These are phyloP conservation scores for Yasuhikotakia modesta DNA, from an alignment of 2,797 vertebrate species.

Conservation along the genomic window DNA sequence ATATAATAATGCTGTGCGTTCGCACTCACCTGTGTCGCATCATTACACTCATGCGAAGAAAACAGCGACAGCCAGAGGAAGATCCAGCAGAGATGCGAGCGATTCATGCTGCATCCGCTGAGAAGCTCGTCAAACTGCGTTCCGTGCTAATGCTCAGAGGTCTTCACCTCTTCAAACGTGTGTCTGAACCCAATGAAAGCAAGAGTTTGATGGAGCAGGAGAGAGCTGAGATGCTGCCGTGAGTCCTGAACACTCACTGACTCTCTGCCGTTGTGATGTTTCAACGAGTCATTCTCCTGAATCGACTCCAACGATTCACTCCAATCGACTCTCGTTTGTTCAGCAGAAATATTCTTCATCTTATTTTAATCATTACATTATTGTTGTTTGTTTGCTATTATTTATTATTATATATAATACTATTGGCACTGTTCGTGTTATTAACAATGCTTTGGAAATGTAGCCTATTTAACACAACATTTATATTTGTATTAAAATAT, in stretches of 20 bases:
- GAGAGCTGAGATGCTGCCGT: constrained; percentile 27
- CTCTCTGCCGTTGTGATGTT: background rate
- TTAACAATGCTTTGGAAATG: too few species aligned
- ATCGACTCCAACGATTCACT: constrained; percentile 18
- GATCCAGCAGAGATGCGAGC: constrained; percentile 24
- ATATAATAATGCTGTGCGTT: background rate
- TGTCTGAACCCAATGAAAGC: background rate
- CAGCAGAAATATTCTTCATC: too few species aligned
- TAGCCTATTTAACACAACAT: too few species aligned
- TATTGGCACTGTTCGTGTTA: too few species aligned
- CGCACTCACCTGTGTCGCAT: constrained; percentile 53
- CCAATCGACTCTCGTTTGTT: background rate
- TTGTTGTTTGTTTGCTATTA: background rate
- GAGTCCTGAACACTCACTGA: background rate
- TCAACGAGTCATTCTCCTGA: background rate
- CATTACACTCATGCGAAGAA: constrained; percentile 42
- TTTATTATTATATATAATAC: background rate
- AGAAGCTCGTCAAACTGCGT: background rate
- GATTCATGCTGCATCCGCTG: constrained; percentile 36
- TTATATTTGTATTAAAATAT: too few species aligned
- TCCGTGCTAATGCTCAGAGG: background rate
- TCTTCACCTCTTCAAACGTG: background rate
- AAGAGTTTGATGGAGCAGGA: constrained; percentile 14
- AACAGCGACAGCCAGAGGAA: constrained; percentile 40
- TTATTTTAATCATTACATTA: background rate